phyloP scores from a whole-genome alignment of 2,888 invertebrate genomes.

The Autographa pulchrina region DNA sequence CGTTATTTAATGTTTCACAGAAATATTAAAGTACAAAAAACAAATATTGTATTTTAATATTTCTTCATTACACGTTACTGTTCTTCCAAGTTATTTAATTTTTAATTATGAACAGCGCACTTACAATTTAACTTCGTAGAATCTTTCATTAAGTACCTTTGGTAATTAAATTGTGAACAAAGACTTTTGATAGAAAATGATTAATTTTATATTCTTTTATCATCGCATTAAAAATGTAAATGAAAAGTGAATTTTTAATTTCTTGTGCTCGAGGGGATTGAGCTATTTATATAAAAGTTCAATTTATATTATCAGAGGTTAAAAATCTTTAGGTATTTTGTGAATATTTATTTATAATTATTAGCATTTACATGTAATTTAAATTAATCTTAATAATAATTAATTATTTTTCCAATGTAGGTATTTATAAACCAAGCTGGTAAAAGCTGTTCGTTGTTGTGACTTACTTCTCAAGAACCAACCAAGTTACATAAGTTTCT shows the following conservation, averaged over 20 bases:
- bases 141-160: slow-evolving; percentile 2
- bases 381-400: no score
- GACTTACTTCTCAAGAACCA: slow-evolving; percentile 30
- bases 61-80: background rate
- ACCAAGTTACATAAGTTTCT: slow-evolving; percentile 45
- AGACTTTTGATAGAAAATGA: background rate
- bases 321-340: no score
- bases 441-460: slow-evolving; percentile 61
- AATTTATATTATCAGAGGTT: background rate
- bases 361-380: no score
- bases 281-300: background rate
- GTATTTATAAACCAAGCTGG: slow-evolving; percentile 19
- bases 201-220: background rate
- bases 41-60: background rate
- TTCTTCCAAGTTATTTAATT: background rate
- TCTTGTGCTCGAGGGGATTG: background rate
- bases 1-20: background rate
- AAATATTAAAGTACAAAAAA: background rate
- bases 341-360: no score
- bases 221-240: background rate
- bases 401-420: background rate
- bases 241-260: background rate
- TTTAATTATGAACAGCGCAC: slow-evolving; percentile 6
- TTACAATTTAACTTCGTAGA: background rate
- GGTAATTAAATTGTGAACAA: background rate